Conservation (phyloP, 2,888 invertebrate species). For the Habrosyne pyritoides region DNA sequence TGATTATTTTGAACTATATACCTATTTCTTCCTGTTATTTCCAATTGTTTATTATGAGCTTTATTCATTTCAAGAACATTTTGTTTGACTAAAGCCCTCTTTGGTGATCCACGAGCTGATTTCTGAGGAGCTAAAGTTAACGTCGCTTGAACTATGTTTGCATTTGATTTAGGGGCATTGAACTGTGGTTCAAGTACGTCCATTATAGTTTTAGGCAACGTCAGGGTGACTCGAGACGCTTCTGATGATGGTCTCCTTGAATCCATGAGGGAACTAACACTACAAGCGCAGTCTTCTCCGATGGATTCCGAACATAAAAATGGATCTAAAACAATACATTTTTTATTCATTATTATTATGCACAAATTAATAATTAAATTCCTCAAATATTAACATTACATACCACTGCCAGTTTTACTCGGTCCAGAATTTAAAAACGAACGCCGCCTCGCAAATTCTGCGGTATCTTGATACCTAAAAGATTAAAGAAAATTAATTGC, state of each 20-base stretch:
- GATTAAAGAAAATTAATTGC: slow-evolving; percentile 7
- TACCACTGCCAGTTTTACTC: slow-evolving; percentile 86
- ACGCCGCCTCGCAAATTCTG: slow-evolving; percentile 88
- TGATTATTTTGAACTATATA: slow-evolving; percentile 81
- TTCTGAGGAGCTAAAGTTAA: slow-evolving; percentile 85
- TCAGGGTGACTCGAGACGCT: slow-evolving; percentile 81
- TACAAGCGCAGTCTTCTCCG: slow-evolving; percentile 87
- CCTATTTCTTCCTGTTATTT: slow-evolving; percentile 76
- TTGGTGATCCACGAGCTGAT: slow-evolving; percentile 73
- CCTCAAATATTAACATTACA: slow-evolving; percentile 28
- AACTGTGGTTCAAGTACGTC: slow-evolving; percentile 84
- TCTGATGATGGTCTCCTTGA: slow-evolving; percentile 84
- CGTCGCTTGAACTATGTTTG: slow-evolving; percentile 85
- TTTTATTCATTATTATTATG: slow-evolving; percentile 5
- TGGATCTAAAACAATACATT: slow-evolving; percentile 72
- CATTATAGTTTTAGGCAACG: slow-evolving; percentile 79
- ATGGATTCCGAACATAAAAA: slow-evolving; percentile 78
- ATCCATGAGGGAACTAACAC: slow-evolving; percentile 86
- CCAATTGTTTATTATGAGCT: slow-evolving; percentile 73
- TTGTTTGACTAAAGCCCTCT: slow-evolving; percentile 75
- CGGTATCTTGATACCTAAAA: slow-evolving; percentile 88
- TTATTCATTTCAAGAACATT: slow-evolving; percentile 69
- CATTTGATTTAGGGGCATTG: slow-evolving; percentile 73
- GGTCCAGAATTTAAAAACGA: slow-evolving; percentile 79
- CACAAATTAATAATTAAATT: neutral